These are phyloP conservation scores for Amphiprion ocellaris DNA, from an alignment of 2,113 vertebrate species.

Conservation along the genomic window DNA sequence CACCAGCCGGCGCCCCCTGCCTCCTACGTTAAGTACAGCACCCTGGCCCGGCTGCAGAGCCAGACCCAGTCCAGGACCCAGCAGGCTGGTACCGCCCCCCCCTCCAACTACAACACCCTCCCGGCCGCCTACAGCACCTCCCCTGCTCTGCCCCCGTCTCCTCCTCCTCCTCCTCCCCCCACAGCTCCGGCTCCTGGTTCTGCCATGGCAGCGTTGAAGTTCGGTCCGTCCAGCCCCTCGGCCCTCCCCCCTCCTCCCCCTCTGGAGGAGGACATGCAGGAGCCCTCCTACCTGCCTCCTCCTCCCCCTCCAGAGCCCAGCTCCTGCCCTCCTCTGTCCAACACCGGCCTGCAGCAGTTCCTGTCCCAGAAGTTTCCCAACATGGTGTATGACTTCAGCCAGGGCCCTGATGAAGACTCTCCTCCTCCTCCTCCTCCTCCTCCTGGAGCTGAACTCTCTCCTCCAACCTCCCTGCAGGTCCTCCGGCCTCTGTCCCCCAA, in stretches of 20 bases:
- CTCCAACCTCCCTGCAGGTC: slow-evolving; percentile 65
- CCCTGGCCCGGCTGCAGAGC: slow-evolving; percentile 87
- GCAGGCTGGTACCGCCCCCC: slow-evolving; percentile 12
- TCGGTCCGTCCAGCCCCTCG: slow-evolving; percentile 81
- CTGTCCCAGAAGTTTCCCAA: slow-evolving; percentile 89
- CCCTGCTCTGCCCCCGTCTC: slow-evolving; percentile 82
- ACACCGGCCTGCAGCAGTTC: slow-evolving; percentile 82
- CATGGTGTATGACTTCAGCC: slow-evolving; percentile 82
- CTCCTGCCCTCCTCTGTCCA: slow-evolving; percentile 64
- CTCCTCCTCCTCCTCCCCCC: slow-evolving; percentile 80
- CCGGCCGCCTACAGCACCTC: slow-evolving; percentile 79
- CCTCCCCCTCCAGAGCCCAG: slow-evolving; percentile 62
- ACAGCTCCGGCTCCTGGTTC: slow-evolving; percentile 83
- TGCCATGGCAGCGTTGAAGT: slow-evolving; percentile 88
- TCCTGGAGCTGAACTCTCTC: slow-evolving; percentile 74
- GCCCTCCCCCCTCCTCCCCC: slow-evolving; percentile 82
- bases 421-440: slow-evolving; percentile 56
- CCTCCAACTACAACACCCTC: slow-evolving; percentile 76
- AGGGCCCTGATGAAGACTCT: slow-evolving; percentile 12
- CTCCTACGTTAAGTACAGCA: slow-evolving; percentile 91
- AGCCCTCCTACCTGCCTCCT: slow-evolving; percentile 61
- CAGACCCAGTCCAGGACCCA: slow-evolving; percentile 77
- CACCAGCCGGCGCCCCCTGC: slow-evolving; percentile 74
- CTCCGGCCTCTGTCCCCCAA: slow-evolving; percentile 67
- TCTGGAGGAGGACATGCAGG: slow-evolving; percentile 65